These are phyloP conservation scores for Tinamus guttatus DNA, from an alignment of 2,113 vertebrate genomes.

Conservation along the genomic window DNA sequence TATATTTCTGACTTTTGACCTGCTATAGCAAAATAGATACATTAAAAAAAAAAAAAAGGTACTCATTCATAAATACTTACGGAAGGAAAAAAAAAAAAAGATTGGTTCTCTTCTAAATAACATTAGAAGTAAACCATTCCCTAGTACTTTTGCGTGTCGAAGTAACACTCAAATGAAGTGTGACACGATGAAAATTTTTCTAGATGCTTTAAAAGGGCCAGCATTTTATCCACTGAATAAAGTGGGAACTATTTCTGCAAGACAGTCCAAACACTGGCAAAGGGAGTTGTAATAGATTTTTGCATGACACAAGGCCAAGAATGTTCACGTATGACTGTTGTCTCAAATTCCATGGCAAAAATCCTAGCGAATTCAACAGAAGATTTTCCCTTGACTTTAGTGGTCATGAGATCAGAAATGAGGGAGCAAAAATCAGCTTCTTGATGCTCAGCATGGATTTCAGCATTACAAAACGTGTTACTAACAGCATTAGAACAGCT, in stretches of 20 bases:
- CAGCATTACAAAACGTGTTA: neutral
- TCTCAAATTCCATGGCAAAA: conserved; percentile 54
- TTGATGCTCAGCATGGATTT: neutral
- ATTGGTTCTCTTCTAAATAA: neutral
- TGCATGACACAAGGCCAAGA: conserved; percentile 56
- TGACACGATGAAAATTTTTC: conserved; percentile 31
- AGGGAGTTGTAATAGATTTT: conserved; percentile 62
- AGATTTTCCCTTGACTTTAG: conserved; percentile 3
- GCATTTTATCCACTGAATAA: conserved; percentile 20
- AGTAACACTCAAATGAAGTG: conserved; percentile 23
- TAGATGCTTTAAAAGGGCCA: conserved; percentile 10
- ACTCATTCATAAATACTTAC: neutral
- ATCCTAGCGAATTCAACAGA: neutral
- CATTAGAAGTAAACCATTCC: neutral
- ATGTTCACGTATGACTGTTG: conserved; percentile 49
- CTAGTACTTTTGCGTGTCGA: neutral
- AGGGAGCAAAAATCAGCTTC: conserved; percentile 38
- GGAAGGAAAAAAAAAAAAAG: neutral
- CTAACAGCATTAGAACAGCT: neutral
- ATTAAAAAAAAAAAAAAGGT: neutral
- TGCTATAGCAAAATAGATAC: neutral
- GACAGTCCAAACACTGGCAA: conserved; percentile 52
- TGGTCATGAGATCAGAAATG: conserved; percentile 1
- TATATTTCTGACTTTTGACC: neutral
- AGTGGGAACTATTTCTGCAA: conserved; percentile 52